phyloP scores from a whole-genome alignment of 2,797 vertebrate species.

The Brachyalestes nurse region DNA sequence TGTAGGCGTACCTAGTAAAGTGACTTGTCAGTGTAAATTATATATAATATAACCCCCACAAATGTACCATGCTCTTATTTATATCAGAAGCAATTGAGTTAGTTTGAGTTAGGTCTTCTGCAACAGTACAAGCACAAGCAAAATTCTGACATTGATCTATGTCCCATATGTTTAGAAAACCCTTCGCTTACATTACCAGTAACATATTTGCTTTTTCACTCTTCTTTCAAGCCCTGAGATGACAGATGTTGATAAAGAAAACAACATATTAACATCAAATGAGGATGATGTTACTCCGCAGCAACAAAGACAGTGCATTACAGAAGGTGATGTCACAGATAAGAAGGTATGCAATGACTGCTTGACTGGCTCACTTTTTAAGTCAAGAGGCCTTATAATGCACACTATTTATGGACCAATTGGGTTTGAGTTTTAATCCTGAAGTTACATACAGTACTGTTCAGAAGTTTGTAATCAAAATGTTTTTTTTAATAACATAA shows the following conservation, averaged over 20 bases:
- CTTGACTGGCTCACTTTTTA: background rate
- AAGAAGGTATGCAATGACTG: constrained; percentile 74
- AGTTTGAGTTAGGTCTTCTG: too few relatives aligned
- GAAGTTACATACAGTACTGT: background rate
- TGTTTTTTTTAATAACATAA: background rate
- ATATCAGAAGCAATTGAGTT: too few relatives aligned
- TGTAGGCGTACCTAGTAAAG: too few relatives aligned
- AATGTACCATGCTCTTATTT: too few relatives aligned
- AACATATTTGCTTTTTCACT: background rate
- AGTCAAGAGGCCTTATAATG: background rate
- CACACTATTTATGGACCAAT: background rate
- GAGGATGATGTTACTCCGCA: constrained; percentile 33
- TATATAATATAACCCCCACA: too few relatives aligned
- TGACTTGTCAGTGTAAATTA: too few relatives aligned
- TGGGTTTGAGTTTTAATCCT: background rate
- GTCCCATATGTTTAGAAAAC: background rate
- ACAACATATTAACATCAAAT: constrained; percentile 28
- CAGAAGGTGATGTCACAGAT: constrained; percentile 65
- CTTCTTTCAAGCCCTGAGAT: constrained; percentile 63
- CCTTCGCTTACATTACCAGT: background rate
- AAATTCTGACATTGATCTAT: background rate
- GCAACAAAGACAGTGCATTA: constrained; percentile 44
- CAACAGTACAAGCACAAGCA: background rate
- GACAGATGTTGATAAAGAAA: constrained; percentile 47
- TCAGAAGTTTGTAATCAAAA: background rate